Evolutionary conservation across 2,113 vertebrate species (phyloP), one percentile per base, ranked within the genome.

Genomic region (Regulus satrapa): DNA sequence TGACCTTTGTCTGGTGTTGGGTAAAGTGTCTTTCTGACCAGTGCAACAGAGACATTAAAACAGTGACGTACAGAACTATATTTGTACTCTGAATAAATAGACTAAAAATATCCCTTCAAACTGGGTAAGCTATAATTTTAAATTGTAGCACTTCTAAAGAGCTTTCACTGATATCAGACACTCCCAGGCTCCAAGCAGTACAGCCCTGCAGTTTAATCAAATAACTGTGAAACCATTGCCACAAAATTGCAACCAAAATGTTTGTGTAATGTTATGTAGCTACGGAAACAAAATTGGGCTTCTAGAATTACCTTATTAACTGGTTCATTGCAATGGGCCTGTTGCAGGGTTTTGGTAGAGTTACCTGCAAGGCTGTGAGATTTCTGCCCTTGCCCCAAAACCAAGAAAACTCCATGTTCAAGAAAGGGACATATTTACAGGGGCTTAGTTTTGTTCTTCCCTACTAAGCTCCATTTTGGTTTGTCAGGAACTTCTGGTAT

Each of bases 241-340:
- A 97, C 94, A 91, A 97, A 98, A 98, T 95, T 97, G 94, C 86
- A 97, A 97, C 97, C 96, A 94, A 98, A 97, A 96, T 98, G 97
- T 98, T 98, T 98, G 97, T 97, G 96, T 48, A 96, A 92, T 98
- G 98, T 98, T 98, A 94, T 98, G 98, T 98, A 98, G 95, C 98
- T 98, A 98, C 83, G 98, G 98, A 98, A 98, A 98, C 98, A 97
- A 97, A 94, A 88, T 92, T 55, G 62, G 84, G 77, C 96, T 97
- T 97, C 98, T 98, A 97, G 96, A 97, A 96, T 98, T 98, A 97
- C 98, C 88, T 97, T 97, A 91, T 96, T 96, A 95, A 92, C 96
- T 93, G 89, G 85, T 94, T 97, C 92, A 20, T 82, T 95, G 95
- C 92, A 76, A 51, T 92, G 79, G 80, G 62, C 63, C 82, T 69